Evolutionary conservation across 2,113 vertebrate genomes (phyloP).

Genomic region (Sapayoa aenigma): DNA sequence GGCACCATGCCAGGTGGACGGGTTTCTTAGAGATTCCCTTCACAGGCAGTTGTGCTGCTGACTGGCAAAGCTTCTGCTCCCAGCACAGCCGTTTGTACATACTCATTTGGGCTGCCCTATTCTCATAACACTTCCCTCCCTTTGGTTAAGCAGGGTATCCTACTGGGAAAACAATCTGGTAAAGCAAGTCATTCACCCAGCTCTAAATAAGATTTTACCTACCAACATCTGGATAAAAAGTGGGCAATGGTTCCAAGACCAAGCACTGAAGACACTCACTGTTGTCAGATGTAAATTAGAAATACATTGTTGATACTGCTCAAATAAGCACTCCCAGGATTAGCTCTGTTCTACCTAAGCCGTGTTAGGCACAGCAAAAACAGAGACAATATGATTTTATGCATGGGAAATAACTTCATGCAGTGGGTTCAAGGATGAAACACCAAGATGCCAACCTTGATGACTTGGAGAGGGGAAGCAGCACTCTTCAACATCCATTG

Average conservation of each 20-base stretch:
- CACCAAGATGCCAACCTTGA: neutral
- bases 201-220: neutral
- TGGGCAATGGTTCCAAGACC: neutral
- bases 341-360: neutral
- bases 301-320: neutral
- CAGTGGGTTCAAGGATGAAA: neutral
- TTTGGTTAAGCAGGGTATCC: neutral
- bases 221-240: neutral
- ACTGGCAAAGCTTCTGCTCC: neutral
- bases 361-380: neutral
- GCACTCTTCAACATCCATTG: neutral
- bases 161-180: neutral
- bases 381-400: neutral
- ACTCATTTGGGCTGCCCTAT: too few relatives aligned
- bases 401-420: neutral
- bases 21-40: neutral
- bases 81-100: neutral
- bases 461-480: neutral
- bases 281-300: neutral
- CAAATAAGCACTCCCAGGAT: neutral
- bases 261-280: neutral
- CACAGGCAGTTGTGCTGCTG: rapidly evolving
- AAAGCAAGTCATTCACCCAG: neutral
- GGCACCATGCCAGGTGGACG: neutral
- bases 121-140: neutral